Conservation (phyloP, 30 jellyfish, hydroid and myxozoan species). For the Morbakka virulenta region DNA sequence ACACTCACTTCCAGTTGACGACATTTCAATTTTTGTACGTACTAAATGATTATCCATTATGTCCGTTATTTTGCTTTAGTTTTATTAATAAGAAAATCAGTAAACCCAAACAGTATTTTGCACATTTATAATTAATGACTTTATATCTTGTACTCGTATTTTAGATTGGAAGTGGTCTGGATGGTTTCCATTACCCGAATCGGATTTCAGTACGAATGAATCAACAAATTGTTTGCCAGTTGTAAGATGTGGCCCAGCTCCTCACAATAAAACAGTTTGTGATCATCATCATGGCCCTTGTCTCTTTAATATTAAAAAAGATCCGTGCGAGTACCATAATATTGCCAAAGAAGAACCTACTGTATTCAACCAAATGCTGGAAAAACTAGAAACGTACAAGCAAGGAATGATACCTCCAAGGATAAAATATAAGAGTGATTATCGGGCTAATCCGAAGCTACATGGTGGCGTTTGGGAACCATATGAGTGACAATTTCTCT, state of each 20-base stretch:
- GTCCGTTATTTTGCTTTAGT: too few relatives aligned
- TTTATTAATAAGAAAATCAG: too few relatives aligned
- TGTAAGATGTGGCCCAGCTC: constrained; percentile 64
- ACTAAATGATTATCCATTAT: too few relatives aligned
- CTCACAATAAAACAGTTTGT: constrained; percentile 50
- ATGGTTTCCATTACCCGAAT: constrained; percentile 88
- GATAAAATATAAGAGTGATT: constrained; percentile 52
- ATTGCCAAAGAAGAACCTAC: constrained; percentile 58
- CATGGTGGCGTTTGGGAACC: constrained; percentile 95
- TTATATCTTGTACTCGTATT: too few relatives aligned
- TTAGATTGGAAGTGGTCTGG: constrained; percentile 73
- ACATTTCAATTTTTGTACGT: too few relatives aligned
- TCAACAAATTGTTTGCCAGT: constrained; percentile 8
- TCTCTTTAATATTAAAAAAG: constrained; percentile 54
- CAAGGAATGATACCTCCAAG: constrained; percentile 60
- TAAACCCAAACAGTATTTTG: too few relatives aligned
- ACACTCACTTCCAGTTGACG: too few relatives aligned
- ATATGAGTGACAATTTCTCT: too few relatives aligned
- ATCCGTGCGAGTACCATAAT: constrained; percentile 85
- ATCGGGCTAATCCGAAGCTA: constrained; percentile 71
- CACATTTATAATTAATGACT: too few relatives aligned
- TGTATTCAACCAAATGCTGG: constrained; percentile 28
- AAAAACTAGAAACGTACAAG: constrained; percentile 33
- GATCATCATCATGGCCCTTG: constrained; percentile 44
- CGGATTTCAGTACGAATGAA: neutral